phyloP scores from a whole-genome alignment of 2,797 vertebrate genomes.

The Pseudocheirus occidentalis region DNA sequence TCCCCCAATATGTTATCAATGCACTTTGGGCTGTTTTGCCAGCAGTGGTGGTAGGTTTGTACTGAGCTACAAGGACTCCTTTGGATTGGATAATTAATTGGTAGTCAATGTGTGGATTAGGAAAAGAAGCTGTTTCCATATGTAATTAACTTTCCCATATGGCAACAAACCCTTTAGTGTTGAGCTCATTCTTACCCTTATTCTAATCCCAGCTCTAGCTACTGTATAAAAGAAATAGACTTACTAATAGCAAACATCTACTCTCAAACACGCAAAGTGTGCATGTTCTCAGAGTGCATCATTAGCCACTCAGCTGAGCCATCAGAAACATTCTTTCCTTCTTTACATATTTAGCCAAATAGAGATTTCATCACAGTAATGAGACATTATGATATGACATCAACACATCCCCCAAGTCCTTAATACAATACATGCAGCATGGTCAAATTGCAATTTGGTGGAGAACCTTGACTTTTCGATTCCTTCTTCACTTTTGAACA shows the following conservation, averaged over 20 bases:
- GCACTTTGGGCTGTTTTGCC: neutral
- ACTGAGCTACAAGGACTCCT: neutral
- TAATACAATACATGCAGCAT: neutral
- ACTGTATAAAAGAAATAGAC: neutral
- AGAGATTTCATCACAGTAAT: neutral
- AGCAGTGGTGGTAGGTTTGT: neutral
- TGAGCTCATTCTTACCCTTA: neutral
- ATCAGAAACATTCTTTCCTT: neutral
- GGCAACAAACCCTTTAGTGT: neutral
- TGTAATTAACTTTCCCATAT: neutral
- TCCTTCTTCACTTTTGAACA: neutral
- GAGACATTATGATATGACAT: neutral
- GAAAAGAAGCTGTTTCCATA: neutral
- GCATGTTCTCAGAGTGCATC: neutral
- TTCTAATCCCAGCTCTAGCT: neutral
- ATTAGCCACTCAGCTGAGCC: conserved; percentile 2
- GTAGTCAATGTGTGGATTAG: neutral
- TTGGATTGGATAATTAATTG: neutral
- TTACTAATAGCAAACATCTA: neutral
- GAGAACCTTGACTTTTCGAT: neutral
- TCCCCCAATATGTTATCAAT: neutral
- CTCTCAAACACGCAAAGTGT: neutral
- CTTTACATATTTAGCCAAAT: neutral
- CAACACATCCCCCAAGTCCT: conserved; percentile 10
- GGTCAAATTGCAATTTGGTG: neutral